Percentiles rank a stretch among this genome's conserved stretches.
Conservation (phyloP, 2,113 vertebrate species). For the Dissostichus mawsoni region DNA sequence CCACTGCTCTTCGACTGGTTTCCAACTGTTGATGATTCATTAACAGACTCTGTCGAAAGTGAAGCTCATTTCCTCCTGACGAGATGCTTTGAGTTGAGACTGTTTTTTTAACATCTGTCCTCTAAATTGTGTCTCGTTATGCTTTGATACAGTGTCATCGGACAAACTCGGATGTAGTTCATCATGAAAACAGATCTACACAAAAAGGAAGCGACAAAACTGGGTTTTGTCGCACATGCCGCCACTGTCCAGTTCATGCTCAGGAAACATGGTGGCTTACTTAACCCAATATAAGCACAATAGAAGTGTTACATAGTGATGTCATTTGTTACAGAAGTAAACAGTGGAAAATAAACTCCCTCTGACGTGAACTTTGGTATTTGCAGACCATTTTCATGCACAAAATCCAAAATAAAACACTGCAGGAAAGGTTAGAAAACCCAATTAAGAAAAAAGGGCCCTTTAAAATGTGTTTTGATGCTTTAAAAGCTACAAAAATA, state of each 20-base stretch:
- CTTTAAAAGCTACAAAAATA: no score
- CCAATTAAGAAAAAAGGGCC: no score
- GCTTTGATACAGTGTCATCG: not conserved
- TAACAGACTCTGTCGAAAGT: constrained; percentile 59
- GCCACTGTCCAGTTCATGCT: not conserved
- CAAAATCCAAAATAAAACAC: no score
- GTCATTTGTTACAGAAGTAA: no score
- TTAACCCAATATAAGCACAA: not conserved
- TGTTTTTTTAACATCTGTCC: not conserved
- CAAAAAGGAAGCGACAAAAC: constrained; percentile 17
- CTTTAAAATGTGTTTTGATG: no score
- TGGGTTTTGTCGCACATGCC: not conserved
- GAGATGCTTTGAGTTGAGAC: not conserved
- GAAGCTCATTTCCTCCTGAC: constrained; percentile 22
- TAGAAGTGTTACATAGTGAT: no score
- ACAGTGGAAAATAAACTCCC: no score
- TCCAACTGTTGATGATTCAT: constrained; percentile 67
- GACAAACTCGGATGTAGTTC: constrained; percentile 27
- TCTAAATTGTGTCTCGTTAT: not conserved
- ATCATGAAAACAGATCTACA: constrained; percentile 9
- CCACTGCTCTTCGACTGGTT: constrained; percentile 40
- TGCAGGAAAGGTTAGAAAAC: no score
- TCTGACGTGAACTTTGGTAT: no score
- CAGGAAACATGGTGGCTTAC: not conserved
- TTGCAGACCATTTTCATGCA: no score